phyloP scores from a whole-genome alignment of 2,113 vertebrate genomes.

The Salvelinus namaycush region DNA sequence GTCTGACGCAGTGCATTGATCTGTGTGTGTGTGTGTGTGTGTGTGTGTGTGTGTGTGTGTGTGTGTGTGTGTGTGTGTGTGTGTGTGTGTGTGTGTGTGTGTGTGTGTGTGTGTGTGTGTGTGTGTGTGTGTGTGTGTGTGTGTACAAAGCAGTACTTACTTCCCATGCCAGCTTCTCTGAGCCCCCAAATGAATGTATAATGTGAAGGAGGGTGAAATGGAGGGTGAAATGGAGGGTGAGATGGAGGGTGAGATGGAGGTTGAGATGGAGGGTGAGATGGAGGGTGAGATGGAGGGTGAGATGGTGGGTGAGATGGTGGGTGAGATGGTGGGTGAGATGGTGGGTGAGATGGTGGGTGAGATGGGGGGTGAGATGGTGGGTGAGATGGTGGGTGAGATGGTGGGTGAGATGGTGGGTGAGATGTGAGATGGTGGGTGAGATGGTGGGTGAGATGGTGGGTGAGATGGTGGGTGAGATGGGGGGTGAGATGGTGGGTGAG shows the following conservation, averaged over 20 bases:
- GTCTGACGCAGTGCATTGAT: too few relatives aligned
- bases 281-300: conserved; percentile 10
- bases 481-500: conserved; percentile 10
- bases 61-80: too few relatives aligned
- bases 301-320: not conserved
- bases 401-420: conserved; percentile 12
- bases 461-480: conserved; percentile 2
- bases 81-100: too few relatives aligned
- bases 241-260: conserved; percentile 7
- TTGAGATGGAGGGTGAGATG: too few relatives aligned
- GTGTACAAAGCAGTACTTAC: too few relatives aligned
- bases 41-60: too few relatives aligned
- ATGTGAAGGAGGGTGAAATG: conserved; percentile 17
- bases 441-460: conserved; percentile 8
- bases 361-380: conserved; percentile 9
- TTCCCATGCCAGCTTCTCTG: too few relatives aligned
- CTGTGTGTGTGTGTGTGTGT: too few relatives aligned
- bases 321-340: conserved; percentile 12
- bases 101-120: too few relatives aligned
- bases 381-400: not conserved
- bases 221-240: conserved; percentile 10
- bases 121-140: too few relatives aligned
- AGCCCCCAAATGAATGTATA: too few relatives aligned
- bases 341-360: conserved; percentile 1
- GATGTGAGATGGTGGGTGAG: not conserved